These are phyloP conservation scores for Paramormyrops hopkinsi DNA, from an alignment of 2,797 vertebrate species.

Conservation along the genomic window DNA sequence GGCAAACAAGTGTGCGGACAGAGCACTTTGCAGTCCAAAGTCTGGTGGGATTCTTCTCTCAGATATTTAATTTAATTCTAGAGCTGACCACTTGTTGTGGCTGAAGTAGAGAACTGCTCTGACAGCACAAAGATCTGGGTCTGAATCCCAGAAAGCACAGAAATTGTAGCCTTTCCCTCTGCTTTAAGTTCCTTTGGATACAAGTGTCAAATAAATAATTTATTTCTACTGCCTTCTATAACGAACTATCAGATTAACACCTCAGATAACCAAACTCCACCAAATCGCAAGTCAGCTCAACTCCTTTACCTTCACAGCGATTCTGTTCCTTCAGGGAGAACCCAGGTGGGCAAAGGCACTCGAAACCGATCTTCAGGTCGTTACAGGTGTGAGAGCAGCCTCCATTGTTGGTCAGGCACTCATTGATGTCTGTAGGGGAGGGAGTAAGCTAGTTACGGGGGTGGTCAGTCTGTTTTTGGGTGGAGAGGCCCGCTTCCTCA, in stretches of 20 bases:
- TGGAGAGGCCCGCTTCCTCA: neutral
- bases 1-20: neutral
- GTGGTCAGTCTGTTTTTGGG: neutral
- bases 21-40: neutral
- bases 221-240: neutral
- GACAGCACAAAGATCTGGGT: neutral
- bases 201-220: neutral
- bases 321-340: conserved; percentile 59
- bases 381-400: conserved; percentile 74
- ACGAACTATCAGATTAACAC: neutral
- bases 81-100: neutral
- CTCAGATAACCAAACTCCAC: neutral
- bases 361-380: conserved; percentile 69
- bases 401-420: conserved; percentile 66
- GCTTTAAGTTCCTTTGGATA: neutral
- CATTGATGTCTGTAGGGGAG: conserved; percentile 60
- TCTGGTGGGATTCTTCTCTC: neutral
- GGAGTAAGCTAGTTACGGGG: neutral
- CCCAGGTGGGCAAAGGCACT: conserved; percentile 71
- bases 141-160: neutral
- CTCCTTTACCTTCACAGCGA: conserved; percentile 68
- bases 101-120: neutral
- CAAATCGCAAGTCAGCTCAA: neutral
- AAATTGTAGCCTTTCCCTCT: neutral
- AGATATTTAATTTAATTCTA: neutral